Base-by-base conservation (phyloP, 2,888 invertebrate species). In the Elaeidobius kamerunicus region DNA sequence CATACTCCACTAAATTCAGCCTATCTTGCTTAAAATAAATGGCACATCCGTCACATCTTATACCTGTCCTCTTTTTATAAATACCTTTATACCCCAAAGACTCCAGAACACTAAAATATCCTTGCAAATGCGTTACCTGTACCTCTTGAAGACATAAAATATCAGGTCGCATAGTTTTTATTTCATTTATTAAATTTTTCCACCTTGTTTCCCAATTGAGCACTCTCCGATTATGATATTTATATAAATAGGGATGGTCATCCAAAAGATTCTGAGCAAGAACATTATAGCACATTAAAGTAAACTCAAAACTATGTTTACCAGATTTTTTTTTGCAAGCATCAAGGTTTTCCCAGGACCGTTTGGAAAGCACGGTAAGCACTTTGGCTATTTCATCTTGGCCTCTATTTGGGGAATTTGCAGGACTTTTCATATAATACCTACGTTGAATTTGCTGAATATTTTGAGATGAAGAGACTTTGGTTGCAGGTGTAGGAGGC, bases 71-170 rank as follows among this genome's bases (percentile, higher is more conserved):
- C 70, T 88, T 86, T 72, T 94, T 92, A 69, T 81, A 96, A 2
- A 90, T 68, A 40, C 88, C 85, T 20, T 74, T 72, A 67, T 89
- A 92, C 1, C 91, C 91, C 72, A 50, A 28, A 3, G 11, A 12
- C 16, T 43, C 28, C 17, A 50, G 17, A 19, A 40, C 9, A 7
- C 65, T 54, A 61, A 70, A 84, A 68, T 86, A 85, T 41, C 77
- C 75, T 7, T 73, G 62, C 46, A 88, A 73, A 57, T 70, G 90
- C n/a, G 82, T 77, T 9, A 77, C 77, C 74, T 95, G 88, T 39
- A 96, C 88, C 79, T 97, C 97, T 80, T 97, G 96, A 5, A 96
- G 73, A 68, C 91, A 91, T 52, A 92, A 66, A 52, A 92, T 82
- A 73, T 85, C 84, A 53, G 85, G 80, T 51, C 76, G 67, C 15